These are phyloP conservation scores for Tetraodon nigroviridis DNA, from an alignment of 2,113 vertebrate species.

Conservation along the genomic window DNA sequence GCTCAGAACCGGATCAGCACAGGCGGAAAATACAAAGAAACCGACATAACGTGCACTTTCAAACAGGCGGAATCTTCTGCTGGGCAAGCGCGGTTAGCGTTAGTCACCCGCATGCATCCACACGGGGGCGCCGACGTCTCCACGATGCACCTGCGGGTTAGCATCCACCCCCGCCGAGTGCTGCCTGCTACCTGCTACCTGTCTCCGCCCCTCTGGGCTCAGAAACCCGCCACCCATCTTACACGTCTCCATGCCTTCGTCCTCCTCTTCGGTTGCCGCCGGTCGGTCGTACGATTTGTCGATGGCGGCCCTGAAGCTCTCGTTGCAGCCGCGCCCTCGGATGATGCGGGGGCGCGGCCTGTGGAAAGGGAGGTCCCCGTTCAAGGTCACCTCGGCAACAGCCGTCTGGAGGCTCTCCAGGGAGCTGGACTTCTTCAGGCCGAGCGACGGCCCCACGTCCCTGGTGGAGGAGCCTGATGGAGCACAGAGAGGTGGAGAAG, in stretches of 20 bases:
- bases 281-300: constrained; percentile 96
- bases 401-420: constrained; percentile 97
- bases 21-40: background rate
- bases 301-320: constrained; percentile 96
- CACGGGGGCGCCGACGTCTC: background rate
- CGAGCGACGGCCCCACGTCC: constrained; percentile 92
- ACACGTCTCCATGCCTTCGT: constrained; percentile 98
- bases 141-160: too few relatives aligned
- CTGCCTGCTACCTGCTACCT: too few relatives aligned
- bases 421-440: constrained; percentile 97
- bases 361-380: constrained; percentile 93
- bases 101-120: constrained; percentile 49
- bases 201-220: background rate
- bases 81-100: constrained; percentile 26
- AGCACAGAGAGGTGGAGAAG: constrained; percentile 11
- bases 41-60: too few relatives aligned
- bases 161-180: too few relatives aligned
- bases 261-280: constrained; percentile 80
- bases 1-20: too few relatives aligned
- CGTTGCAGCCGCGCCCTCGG: constrained; percentile 93
- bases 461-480: constrained; percentile 86
- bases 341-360: constrained; percentile 90
- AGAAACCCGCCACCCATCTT: constrained; percentile 66
- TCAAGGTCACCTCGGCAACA: constrained; percentile 90
- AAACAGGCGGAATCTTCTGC: too few relatives aligned